A percentile compares a stretch with the other conserved stretches of the same genome.
phyloP scores from a whole-genome alignment of 2,888 invertebrate species.

The Platycheirus albimanus region DNA sequence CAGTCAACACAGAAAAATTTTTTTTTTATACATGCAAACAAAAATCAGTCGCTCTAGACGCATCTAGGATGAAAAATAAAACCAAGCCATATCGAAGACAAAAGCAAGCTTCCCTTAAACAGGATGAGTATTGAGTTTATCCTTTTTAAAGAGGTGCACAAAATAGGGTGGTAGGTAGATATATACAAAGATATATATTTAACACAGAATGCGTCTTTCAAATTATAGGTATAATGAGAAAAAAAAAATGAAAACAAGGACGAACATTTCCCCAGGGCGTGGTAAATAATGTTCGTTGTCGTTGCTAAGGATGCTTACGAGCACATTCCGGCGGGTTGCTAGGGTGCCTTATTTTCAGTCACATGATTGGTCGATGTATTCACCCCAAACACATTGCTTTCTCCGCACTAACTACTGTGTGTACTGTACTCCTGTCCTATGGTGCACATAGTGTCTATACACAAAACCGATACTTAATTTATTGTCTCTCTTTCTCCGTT shows the following conservation, averaged over 20 bases:
- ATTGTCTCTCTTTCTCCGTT: conserved; percentile 66
- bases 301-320: conserved; percentile 69
- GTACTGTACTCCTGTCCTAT: conserved; percentile 2
- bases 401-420: conserved; percentile 28
- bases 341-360: conserved; percentile 69
- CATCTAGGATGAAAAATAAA: conserved; percentile 28
- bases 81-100: conserved; percentile 35
- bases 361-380: conserved; percentile 69
- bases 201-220: conserved; percentile 42
- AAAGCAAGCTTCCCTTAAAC: conserved; percentile 9
- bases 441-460: conserved; percentile 3
- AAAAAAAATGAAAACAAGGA: conserved; percentile 36
- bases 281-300: conserved; percentile 66
- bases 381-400: conserved; percentile 50
- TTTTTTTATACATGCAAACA: conserved; percentile 13
- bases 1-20: conserved; percentile 18
- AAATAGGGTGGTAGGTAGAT: conserved; percentile 21
- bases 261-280: conserved; percentile 72
- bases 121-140: conserved; percentile 16
- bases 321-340: conserved; percentile 61
- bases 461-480: conserved; percentile 57
- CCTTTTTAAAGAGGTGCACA: conserved; percentile 12
- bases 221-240: background rate
- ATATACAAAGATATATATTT: background rate
- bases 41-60: conserved; percentile 24